Evolutionary conservation across 2,888 invertebrate genomes (phyloP).

Genomic region (Carpatolechia fugitivella): DNA sequence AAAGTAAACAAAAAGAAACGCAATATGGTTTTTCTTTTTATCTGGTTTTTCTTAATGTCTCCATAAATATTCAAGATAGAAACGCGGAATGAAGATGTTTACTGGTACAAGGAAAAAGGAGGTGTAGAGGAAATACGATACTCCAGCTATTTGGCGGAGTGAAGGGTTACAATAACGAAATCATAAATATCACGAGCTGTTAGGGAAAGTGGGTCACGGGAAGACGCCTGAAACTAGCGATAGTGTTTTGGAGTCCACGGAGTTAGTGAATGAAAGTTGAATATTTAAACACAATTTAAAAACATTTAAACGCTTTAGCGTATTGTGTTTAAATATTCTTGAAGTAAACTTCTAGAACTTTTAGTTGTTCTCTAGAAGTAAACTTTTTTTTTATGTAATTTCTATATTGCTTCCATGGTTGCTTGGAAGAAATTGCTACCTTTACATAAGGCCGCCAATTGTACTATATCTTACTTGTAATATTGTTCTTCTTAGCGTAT

Average conservation of each 20-base stretch:
- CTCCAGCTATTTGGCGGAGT: neutral
- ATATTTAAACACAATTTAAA: too few relatives aligned
- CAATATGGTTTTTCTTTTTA: neutral
- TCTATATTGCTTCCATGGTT: too few relatives aligned
- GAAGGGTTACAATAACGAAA: slow-evolving; percentile 2
- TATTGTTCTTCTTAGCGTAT: too few relatives aligned
- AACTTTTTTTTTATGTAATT: too few relatives aligned
- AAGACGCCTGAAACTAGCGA: neutral
- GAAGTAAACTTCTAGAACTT: too few relatives aligned
- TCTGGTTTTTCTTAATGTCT: neutral
- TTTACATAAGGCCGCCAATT: too few relatives aligned
- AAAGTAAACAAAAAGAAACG: neutral
- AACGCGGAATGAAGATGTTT: neutral
- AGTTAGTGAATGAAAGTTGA: neutral
- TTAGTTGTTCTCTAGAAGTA: too few relatives aligned
- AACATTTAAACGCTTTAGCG: too few relatives aligned
- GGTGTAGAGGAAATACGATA: neutral
- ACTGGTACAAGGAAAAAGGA: neutral
- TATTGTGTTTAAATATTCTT: too few relatives aligned
- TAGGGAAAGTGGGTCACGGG: neutral
- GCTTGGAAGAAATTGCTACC: too few relatives aligned
- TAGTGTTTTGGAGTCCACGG: neutral
- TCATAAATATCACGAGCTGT: slow-evolving; percentile 3
- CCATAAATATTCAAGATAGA: neutral
- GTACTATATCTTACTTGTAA: too few relatives aligned